phyloP scores from a whole-genome alignment of 2,113 vertebrate genomes.

The Lepus europaeus region DNA sequence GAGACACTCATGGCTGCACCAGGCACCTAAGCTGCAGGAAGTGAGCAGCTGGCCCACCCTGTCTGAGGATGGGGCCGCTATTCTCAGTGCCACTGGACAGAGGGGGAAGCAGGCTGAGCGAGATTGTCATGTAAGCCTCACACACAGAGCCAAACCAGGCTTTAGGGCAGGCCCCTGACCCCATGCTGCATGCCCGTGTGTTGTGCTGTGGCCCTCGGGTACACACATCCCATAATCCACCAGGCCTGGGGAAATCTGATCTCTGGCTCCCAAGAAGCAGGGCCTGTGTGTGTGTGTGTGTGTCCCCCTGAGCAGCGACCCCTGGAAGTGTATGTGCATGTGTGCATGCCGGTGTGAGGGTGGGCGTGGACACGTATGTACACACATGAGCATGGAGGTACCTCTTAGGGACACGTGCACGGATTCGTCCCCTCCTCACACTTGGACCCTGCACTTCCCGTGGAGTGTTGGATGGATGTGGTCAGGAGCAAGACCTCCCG shows the following conservation, averaged over 20 bases:
- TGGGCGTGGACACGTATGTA: too few species aligned
- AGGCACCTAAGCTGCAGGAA: too few species aligned
- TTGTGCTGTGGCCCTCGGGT: accelerated
- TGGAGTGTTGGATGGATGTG: too few species aligned
- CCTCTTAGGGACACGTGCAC: accelerated
- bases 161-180: background rate
- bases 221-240: background rate
- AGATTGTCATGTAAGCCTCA: background rate
- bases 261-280: background rate
- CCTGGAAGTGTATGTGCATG: accelerated
- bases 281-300: too few species aligned
- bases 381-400: background rate
- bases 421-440: too few species aligned
- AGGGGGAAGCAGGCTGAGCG: background rate
- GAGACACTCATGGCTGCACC: background rate
- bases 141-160: background rate
- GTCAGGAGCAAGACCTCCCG: too few species aligned
- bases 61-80: background rate
- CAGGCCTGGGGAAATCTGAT: background rate
- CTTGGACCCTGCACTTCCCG: too few species aligned
- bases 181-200: accelerated
- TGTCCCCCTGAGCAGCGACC: accelerated
- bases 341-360: too few species aligned
- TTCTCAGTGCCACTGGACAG: background rate
- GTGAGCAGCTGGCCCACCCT: background rate